Evolutionary conservation across 2,113 vertebrate species (phyloP).

Genomic region (Protobothrops flavoviridis): DNA sequence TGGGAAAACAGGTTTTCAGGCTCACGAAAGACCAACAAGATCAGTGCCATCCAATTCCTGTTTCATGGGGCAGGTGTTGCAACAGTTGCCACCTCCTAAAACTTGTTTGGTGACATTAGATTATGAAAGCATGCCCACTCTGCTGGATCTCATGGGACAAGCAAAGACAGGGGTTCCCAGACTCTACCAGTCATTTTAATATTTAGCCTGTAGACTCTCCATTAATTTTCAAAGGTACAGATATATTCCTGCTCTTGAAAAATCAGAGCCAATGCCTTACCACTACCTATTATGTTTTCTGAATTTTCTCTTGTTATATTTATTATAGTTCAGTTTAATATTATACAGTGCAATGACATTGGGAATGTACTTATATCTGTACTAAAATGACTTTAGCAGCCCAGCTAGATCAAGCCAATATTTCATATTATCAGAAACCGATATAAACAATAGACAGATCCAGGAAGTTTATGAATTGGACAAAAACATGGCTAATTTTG

Average conservation of each 20-base stretch:
- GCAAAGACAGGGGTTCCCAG: background rate
- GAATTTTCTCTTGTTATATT: background rate
- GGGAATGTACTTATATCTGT: background rate
- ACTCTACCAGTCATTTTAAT: background rate
- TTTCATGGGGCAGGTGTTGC: background rate
- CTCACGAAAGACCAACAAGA: background rate
- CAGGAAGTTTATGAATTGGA: background rate
- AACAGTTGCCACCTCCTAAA: background rate
- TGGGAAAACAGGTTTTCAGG: background rate
- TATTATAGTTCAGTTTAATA: background rate
- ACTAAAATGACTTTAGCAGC: background rate
- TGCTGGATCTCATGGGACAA: background rate
- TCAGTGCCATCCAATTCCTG: background rate
- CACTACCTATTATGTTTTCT: background rate
- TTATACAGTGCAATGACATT: background rate
- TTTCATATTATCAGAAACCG: background rate
- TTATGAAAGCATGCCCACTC: background rate
- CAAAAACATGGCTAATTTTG: background rate
- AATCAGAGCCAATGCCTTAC: background rate
- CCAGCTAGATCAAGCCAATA: background rate
- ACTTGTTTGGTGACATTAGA: background rate
- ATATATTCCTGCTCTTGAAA: background rate
- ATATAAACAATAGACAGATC: background rate
- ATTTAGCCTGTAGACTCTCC: background rate
- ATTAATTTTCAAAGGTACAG: background rate